Evolutionary conservation across 1,140 invertebrate species (phyloP).

Genomic region (Diorhabda elongata): DNA sequence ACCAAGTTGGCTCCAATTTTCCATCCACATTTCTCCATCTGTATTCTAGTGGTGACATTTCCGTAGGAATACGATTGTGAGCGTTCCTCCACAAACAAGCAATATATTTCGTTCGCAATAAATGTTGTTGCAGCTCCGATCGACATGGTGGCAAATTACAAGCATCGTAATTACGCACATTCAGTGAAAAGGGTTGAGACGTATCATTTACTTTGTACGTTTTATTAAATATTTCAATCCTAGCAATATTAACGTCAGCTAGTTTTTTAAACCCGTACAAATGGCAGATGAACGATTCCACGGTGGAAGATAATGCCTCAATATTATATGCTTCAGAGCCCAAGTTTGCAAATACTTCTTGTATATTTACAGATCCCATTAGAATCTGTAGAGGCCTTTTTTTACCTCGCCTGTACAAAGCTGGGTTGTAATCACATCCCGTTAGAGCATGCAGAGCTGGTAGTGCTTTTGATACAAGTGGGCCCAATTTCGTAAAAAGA

Average conservation of each 20-base stretch:
- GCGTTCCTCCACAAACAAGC: conserved; percentile 17
- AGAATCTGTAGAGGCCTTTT: too few species aligned
- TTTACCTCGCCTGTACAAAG: too few species aligned
- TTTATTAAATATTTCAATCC: conserved; percentile 7
- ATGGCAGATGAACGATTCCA: too few species aligned
- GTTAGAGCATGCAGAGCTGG: conserved; percentile 11
- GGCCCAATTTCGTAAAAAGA: conserved; percentile 15
- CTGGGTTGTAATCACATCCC: conserved; percentile 11
- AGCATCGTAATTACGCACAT: neutral
- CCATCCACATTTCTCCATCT: too few species aligned
- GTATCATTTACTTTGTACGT: conserved; percentile 3
- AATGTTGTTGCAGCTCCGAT: conserved; percentile 10
- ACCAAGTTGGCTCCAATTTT: too few species aligned
- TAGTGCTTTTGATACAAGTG: conserved; percentile 17
- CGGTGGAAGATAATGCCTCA: too few species aligned
- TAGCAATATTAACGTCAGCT: neutral
- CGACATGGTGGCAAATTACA: too few species aligned
- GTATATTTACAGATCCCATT: too few species aligned
- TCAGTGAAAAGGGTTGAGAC: neutral
- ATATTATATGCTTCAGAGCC: too few species aligned
- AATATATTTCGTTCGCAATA: conserved; percentile 10
- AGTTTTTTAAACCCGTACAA: too few species aligned
- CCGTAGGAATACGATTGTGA: neutral
- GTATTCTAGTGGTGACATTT: too few species aligned
- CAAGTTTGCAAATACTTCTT: too few species aligned